Evolutionary conservation across 2,113 vertebrate species (phyloP), one percentile per base, ranked within the genome.

Genomic region (Phoenicopterus ruber): DNA sequence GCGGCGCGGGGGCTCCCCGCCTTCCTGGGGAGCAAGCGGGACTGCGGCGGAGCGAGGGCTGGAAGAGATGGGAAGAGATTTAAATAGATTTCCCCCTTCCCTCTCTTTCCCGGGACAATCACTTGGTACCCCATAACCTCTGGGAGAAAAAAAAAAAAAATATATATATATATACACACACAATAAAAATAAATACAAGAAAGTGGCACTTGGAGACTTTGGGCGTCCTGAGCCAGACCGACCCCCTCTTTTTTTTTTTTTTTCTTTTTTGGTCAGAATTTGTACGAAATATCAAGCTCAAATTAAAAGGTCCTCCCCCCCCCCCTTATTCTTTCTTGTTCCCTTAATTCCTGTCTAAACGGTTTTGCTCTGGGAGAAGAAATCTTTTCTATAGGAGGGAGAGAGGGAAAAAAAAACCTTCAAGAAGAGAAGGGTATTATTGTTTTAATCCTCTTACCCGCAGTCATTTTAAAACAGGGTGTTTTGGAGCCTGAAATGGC

Each of bases 361-460:
- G 99, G 98, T 98, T 99, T 99, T 99, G 98, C 99, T 99, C 98
- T 98, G 98, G 98, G 98, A 99, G 99, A 99, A 99, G 98, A 99
- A 99, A 99, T 99, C 99, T 99, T 99, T 99, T 99, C 99, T 99
- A 98, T 98, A 99, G 99, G 97, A 97, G 86, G 97, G 96, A 95
- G 97, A 96, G 94, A 97, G n/a, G 96, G 86, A 69, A 86, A 94
- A 87, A 95, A 93, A 96, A 97, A 96, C 95, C 99, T 98, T 98
- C 98, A 98, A 99, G 98, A 99, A 99, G 99, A 99, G 99, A 99
- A 99, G 99, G 98, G 99, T 98, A 99, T 99, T 99, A 99, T 99
- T 99, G 97, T 99, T 99, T 99, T 99, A 99, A 99, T 99, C 99
- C 99, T 99, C 99, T 99, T 99, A 99, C 98, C 97, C 98, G 98